phyloP scores from a whole-genome alignment of 2,888 invertebrate species.

The Tortrix viridana region DNA sequence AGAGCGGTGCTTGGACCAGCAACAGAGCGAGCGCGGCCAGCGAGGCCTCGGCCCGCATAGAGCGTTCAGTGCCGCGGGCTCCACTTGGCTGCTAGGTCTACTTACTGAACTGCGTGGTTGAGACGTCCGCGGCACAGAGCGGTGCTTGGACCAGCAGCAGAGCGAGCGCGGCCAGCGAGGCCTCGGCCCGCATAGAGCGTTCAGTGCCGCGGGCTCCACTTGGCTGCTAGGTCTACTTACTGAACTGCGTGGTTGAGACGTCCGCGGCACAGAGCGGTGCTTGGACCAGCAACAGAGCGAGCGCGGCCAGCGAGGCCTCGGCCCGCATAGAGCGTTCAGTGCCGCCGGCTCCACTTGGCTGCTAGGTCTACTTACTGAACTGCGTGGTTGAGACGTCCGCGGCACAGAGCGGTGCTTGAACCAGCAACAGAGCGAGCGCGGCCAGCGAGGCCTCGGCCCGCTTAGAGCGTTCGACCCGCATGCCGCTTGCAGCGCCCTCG shows the following conservation, averaged over 20 bases:
- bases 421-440: conserved; percentile 70
- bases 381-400: conserved; percentile 50
- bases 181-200: conserved; percentile 69
- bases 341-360: background rate
- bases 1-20: no score
- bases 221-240: background rate
- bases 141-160: conserved; percentile 60
- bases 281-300: conserved; percentile 65
- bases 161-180: conserved; percentile 73
- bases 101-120: conserved; percentile 51
- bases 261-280: conserved; percentile 35
- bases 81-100: background rate
- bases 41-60: no score
- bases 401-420: conserved; percentile 51
- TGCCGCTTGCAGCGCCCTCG: conserved; percentile 69
- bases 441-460: conserved; percentile 72
- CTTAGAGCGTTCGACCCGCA: conserved; percentile 73
- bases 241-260: no score
- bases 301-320: conserved; percentile 72
- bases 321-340: conserved; percentile 52
- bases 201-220: conserved; percentile 66
- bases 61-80: no score
- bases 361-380: conserved; percentile 45
- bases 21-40: no score
- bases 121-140: conserved; percentile 51